Percentiles rank a stretch among this genome's conserved stretches.
phyloP scores from a whole-genome alignment of 2,797 vertebrate genomes.

The Malurus leucopterus region DNA sequence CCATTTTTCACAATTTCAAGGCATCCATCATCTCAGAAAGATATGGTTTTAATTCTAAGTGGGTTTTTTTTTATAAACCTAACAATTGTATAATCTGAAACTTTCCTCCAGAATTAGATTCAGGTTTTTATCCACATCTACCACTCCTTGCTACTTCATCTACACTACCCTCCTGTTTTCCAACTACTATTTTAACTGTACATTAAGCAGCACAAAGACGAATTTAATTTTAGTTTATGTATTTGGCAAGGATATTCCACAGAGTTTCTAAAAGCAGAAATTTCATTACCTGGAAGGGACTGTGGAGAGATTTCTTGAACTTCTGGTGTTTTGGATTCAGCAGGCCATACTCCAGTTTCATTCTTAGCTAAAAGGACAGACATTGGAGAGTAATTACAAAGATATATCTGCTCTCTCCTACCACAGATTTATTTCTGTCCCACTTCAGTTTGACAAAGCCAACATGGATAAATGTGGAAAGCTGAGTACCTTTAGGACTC shows the following conservation, averaged over 20 bases:
- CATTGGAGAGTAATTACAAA: background rate
- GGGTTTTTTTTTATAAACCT: background rate
- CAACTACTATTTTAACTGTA: background rate
- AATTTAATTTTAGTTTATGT: background rate
- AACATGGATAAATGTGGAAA: background rate
- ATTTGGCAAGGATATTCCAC: background rate
- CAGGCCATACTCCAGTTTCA: conserved; percentile 67
- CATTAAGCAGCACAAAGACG: background rate
- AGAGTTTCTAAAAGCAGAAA: background rate
- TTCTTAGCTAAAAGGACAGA: conserved; percentile 66
- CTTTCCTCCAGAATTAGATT: background rate
- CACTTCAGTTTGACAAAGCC: background rate
- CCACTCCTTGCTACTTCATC: background rate
- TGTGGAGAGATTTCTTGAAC: conserved; percentile 68
- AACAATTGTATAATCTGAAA: background rate
- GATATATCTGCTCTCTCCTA: background rate
- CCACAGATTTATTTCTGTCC: background rate
- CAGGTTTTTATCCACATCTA: background rate
- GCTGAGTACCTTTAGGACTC: background rate
- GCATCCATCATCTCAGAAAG: background rate
- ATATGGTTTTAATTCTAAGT: background rate
- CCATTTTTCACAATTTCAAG: background rate
- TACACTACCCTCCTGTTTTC: background rate
- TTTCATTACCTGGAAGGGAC: conserved; percentile 66
- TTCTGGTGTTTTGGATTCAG: conserved; percentile 74